Conservation (phyloP, 2,888 invertebrate genomes). For the Lypha dubia region DNA sequence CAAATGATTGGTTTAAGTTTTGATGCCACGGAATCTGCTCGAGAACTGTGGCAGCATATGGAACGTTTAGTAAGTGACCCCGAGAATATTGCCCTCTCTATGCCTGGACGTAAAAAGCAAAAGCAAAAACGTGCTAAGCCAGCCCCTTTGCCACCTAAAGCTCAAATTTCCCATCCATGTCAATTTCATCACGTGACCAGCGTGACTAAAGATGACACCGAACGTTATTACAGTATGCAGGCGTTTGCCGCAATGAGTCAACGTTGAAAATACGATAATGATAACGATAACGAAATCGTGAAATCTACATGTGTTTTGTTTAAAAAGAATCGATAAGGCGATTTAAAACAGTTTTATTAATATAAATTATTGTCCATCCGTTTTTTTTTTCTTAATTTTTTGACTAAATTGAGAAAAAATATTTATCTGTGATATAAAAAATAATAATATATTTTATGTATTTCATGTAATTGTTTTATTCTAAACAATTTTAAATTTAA, state of each 20-base stretch:
- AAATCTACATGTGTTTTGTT: conserved; percentile 20
- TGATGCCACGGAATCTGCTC: conserved; percentile 89
- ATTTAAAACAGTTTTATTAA: conserved; percentile 31
- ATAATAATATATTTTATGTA: conserved; percentile 47
- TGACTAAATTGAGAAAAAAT: conserved; percentile 43
- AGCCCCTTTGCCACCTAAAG: conserved; percentile 88
- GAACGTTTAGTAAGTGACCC: conserved; percentile 89
- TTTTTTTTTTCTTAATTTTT: conserved; percentile 17
- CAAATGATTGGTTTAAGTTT: conserved; percentile 91
- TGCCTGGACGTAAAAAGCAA: conserved; percentile 86
- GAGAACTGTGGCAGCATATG: conserved; percentile 88
- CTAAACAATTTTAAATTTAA: conserved; percentile 8
- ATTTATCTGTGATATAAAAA: conserved; percentile 71
- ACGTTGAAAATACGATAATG: conserved; percentile 76
- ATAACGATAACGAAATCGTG: neutral
- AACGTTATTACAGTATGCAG: conserved; percentile 88
- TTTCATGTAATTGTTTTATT: conserved; percentile 25
- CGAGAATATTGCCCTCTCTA: conserved; percentile 89
- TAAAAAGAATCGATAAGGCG: neutral
- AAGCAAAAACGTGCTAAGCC: conserved; percentile 86
- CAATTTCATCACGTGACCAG: conserved; percentile 93
- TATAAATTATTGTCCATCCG: conserved; percentile 10
- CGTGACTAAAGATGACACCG: conserved; percentile 87
- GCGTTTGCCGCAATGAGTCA: conserved; percentile 85
- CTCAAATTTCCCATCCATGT: conserved; percentile 92